phyloP scores from a whole-genome alignment of 2,888 invertebrate genomes.

The Cynaeus angustus region DNA sequence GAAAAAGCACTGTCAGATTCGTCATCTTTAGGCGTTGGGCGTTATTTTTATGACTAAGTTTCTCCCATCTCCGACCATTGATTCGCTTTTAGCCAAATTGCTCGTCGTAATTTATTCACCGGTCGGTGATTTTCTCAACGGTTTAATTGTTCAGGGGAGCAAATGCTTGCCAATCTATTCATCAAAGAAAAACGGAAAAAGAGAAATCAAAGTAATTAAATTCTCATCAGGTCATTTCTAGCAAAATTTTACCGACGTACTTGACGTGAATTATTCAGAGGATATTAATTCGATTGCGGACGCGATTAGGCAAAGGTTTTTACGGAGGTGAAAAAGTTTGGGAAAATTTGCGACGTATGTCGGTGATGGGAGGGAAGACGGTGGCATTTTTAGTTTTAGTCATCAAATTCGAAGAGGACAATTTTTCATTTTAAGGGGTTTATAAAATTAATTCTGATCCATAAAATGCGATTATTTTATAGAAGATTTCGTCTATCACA shows the following conservation, averaged over 20 bases:
- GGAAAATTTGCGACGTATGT: no score
- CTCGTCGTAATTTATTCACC: conserved; percentile 26
- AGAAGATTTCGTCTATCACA: no score
- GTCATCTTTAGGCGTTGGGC: conserved; percentile 4
- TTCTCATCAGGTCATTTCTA: conserved; percentile 3
- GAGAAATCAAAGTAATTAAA: conserved; percentile 6
- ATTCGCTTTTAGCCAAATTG: conserved; percentile 31
- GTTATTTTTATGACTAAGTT: background rate
- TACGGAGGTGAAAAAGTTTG: no score
- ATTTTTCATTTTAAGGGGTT: no score
- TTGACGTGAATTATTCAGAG: background rate
- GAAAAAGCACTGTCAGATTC: background rate
- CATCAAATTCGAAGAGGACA: no score
- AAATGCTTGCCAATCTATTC: conserved; percentile 10
- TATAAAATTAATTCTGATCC: no score
- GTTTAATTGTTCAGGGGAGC: conserved; percentile 8
- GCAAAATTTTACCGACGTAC: background rate
- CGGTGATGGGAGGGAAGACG: no score
- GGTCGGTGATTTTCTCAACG: conserved; percentile 22
- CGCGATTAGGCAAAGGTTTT: no score
- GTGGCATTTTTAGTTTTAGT: no score
- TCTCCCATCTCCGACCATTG: conserved; percentile 7
- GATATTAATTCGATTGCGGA: background rate
- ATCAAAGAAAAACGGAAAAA: conserved; percentile 10
- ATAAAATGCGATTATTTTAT: no score